A percentile compares a stretch with the other conserved stretches of the same genome.
phyloP scores from a whole-genome alignment of 2,797 vertebrate genomes.

The Schizopygopsis malacanthus region DNA sequence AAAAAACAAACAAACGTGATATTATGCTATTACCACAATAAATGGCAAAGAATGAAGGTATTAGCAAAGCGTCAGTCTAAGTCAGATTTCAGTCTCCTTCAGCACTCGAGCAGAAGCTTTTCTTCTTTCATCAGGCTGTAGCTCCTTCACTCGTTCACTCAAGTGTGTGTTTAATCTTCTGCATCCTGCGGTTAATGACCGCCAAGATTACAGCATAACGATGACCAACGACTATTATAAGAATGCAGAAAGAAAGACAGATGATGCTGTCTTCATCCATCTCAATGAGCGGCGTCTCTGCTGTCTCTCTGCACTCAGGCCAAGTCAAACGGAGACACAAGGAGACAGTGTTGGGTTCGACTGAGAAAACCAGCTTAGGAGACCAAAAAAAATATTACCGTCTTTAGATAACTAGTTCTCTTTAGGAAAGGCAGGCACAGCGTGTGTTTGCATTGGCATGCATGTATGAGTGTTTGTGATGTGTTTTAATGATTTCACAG shows the following conservation, averaged over 20 bases:
- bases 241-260: slow-evolving; percentile 26
- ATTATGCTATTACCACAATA: neutral
- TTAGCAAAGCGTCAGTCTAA: neutral
- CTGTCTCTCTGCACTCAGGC: slow-evolving; percentile 32
- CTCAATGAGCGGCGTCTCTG: slow-evolving; percentile 11
- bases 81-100: neutral
- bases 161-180: slow-evolving; percentile 12
- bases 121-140: slow-evolving; percentile 5
- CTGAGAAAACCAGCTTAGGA: slow-evolving; percentile 29
- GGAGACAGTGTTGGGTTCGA: slow-evolving; percentile 19
- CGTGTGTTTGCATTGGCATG: neutral
- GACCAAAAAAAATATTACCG: slow-evolving; percentile 50
- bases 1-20: too few relatives aligned
- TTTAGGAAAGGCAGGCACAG: neutral
- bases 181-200: slow-evolving; percentile 13
- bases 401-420: slow-evolving; percentile 39
- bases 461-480: neutral
- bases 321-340: slow-evolving; percentile 53
- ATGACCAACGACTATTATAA: slow-evolving; percentile 10
- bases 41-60: neutral
- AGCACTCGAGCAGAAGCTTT: neutral
- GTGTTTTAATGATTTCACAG: neutral
- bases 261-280: slow-evolving; percentile 28
- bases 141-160: slow-evolving; percentile 7
- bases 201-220: neutral